Percentiles rank a stretch among this genome's conserved stretches.
phyloP scores from a whole-genome alignment of 2,888 invertebrate genomes.

The Dichetophora obliterata region DNA sequence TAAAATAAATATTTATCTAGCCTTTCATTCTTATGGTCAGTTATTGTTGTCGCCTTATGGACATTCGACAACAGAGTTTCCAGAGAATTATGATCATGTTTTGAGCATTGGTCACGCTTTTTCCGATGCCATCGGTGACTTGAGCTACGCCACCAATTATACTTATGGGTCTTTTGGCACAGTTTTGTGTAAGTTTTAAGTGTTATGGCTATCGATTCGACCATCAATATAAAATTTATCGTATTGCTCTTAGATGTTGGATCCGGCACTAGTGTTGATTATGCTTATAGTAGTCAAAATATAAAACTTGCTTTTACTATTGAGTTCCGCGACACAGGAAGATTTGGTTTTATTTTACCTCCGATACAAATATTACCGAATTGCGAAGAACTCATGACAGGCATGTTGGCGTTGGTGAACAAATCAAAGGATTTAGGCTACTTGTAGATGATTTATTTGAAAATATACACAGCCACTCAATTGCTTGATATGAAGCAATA shows the following conservation, averaged over 20 bases:
- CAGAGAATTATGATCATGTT: conserved; percentile 70
- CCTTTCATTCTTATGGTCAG: conserved; percentile 78
- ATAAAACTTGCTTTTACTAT: conserved; percentile 72
- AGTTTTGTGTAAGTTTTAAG: conserved; percentile 71
- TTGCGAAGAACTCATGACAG: conserved; percentile 73
- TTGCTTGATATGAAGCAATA: too few relatives aligned
- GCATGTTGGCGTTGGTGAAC: conserved; percentile 71
- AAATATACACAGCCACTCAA: too few relatives aligned
- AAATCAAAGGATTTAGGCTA: conserved; percentile 72
- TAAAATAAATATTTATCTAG: conserved; percentile 72
- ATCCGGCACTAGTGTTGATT: conserved; percentile 71
- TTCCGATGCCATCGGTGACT: conserved; percentile 70
- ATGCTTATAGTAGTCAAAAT: conserved; percentile 71
- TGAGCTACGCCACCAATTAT: conserved; percentile 71
- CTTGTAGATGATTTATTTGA: conserved; percentile 52
- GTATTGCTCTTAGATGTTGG: conserved; percentile 63
- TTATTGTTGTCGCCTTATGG: conserved; percentile 75
- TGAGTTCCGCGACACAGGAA: conserved; percentile 78
- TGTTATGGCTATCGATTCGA: not conserved
- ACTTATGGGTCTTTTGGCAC: conserved; percentile 73
- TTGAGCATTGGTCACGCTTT: conserved; percentile 71
- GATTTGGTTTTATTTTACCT: conserved; percentile 79
- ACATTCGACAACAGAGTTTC: conserved; percentile 64
- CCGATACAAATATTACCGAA: conserved; percentile 75
- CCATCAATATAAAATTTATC: too few relatives aligned